Evolutionary conservation across 2,888 invertebrate species (phyloP).

Genomic region (Thera obeliscata): DNA sequence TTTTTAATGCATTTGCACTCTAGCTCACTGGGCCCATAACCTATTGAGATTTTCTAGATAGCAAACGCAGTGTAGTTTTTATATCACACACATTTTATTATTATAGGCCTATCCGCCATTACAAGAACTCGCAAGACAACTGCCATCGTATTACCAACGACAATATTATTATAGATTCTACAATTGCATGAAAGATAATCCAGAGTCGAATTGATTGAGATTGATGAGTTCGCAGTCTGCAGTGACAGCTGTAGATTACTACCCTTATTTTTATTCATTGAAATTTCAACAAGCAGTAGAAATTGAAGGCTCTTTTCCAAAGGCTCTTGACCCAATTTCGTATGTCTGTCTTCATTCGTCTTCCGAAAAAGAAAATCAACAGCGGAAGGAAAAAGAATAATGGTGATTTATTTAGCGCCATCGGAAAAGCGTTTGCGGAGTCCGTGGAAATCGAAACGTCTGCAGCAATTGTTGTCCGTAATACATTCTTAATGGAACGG

Average conservation of each 20-base stretch:
- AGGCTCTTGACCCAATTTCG: conserved; percentile 20
- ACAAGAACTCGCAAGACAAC: too few species aligned
- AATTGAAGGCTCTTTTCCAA: conserved; percentile 6
- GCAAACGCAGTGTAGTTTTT: too few species aligned
- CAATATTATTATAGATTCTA: too few species aligned
- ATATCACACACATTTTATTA: too few species aligned
- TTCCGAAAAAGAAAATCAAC: conserved; percentile 16
- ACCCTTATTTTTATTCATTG: conserved; percentile 19
- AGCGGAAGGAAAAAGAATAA: conserved; percentile 24
- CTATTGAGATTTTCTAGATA: too few species aligned
- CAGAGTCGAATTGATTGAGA: background rate
- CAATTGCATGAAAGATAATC: background rate
- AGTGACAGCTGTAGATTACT: conserved; percentile 5
- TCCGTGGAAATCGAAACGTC: conserved; percentile 46
- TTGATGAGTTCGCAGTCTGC: conserved; percentile 3
- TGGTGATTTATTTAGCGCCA: conserved; percentile 34
- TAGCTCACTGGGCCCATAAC: too few species aligned
- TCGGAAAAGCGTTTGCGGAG: conserved; percentile 33
- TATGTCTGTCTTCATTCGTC: conserved; percentile 8
- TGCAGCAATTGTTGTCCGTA: conserved; percentile 45
- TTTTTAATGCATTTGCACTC: too few species aligned
- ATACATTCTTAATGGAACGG: conserved; percentile 49
- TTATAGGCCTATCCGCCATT: too few species aligned
- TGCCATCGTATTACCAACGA: too few species aligned
- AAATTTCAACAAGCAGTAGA: conserved; percentile 18